Percentiles rank a stretch among this genome's conserved stretches.
Conservation (phyloP, 2,797 vertebrate species). For the Urosaurus nigricauda region DNA sequence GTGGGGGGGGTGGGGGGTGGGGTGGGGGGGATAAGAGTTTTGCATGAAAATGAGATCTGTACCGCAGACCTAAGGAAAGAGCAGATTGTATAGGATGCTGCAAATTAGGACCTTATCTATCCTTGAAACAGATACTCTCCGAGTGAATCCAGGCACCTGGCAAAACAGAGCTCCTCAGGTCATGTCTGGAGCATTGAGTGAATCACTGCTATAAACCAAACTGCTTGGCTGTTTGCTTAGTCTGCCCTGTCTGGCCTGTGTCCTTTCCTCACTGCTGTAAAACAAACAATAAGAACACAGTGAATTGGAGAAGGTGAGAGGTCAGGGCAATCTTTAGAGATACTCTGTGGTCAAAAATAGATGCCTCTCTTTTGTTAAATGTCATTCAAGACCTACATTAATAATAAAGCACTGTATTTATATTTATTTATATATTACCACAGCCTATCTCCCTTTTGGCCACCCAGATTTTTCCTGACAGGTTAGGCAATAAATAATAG, state of each 20-base stretch:
- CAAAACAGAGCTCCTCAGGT: neutral
- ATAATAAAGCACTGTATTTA: constrained; percentile 15
- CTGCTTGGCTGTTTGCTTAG: neutral
- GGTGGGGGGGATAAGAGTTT: no score
- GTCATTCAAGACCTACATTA: neutral
- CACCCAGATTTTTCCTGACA: constrained; percentile 24
- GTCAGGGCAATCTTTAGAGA: neutral
- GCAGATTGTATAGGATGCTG: neutral
- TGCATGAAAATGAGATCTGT: neutral
- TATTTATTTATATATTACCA: constrained; percentile 9
- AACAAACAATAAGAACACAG: constrained; percentile 7
- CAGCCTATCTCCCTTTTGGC: constrained; percentile 24
- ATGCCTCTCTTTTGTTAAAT: neutral
- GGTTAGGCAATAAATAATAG: constrained; percentile 68
- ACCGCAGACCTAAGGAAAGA: neutral
- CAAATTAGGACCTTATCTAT: constrained; percentile 1
- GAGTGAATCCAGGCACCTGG: constrained; percentile 2
- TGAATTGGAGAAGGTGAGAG: neutral
- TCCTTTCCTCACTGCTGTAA: constrained; percentile 2
- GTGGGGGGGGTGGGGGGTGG: no score
- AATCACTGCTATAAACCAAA: neutral
- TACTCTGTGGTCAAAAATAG: neutral
- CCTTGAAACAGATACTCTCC: neutral
- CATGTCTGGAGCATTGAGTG: neutral
- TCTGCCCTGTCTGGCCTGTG: neutral